Percentiles rank a stretch among this genome's conserved stretches.
These are phyloP conservation scores for Conger conger DNA, from an alignment of 2,113 vertebrate species.

Conservation along the genomic window DNA sequence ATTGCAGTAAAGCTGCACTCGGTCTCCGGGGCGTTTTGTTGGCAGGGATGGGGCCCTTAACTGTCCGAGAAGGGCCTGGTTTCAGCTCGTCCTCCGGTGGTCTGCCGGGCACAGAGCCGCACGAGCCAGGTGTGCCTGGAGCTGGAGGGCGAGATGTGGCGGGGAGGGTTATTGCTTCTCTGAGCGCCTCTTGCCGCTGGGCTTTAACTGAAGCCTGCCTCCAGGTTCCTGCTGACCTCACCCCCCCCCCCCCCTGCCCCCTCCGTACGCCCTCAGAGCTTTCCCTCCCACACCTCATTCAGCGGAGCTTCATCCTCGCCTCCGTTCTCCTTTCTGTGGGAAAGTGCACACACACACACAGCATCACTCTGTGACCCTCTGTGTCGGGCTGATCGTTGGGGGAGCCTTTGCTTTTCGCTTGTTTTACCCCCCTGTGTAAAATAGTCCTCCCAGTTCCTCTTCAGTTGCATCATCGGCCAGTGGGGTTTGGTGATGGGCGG, in stretches of 20 bases:
- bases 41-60: neutral
- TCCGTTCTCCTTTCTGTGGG: neutral
- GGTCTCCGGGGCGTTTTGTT: too few relatives aligned
- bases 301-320: neutral
- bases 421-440: too few relatives aligned
- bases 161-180: neutral
- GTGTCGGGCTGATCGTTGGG: too few relatives aligned
- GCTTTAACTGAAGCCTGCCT: slow-evolving; percentile 31
- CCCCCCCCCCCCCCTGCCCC: too few relatives aligned
- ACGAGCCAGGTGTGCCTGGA: slow-evolving; percentile 11
- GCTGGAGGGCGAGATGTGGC: slow-evolving; percentile 27
- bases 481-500: neutral
- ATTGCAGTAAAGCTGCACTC: too few relatives aligned
- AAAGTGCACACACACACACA: neutral
- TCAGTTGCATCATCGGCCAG: neutral
- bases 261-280: neutral
- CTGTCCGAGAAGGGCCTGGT: neutral
- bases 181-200: slow-evolving; percentile 22
- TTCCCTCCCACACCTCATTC: neutral
- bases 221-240: slow-evolving; percentile 29
- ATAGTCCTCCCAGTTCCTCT: neutral
- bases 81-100: neutral
- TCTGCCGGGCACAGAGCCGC: neutral
- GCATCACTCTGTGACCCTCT: neutral
- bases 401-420: too few relatives aligned